Evolutionary conservation across 2,888 invertebrate species (phyloP).

Genomic region (Parochlus steinenii): DNA sequence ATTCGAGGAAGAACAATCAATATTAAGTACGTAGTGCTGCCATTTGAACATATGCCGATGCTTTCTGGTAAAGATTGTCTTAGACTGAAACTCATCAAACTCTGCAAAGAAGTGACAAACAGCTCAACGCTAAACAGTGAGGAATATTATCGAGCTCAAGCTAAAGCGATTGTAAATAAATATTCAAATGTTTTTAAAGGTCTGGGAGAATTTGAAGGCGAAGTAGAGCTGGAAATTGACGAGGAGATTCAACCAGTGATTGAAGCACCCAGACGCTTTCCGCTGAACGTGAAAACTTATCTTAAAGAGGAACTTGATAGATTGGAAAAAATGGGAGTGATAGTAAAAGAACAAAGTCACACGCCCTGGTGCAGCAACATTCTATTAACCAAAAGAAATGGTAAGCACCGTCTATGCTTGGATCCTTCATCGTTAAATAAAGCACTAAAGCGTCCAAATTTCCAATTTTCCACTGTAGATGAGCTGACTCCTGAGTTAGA

Average conservation of each 20-base stretch:
- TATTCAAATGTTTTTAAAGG: constrained; percentile 12
- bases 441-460: constrained; percentile 9
- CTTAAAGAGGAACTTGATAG: not conserved
- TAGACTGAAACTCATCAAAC: not conserved
- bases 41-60: not conserved
- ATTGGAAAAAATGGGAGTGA: not conserved
- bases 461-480: constrained; percentile 12
- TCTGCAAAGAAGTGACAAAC: not conserved
- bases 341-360: constrained; percentile 9
- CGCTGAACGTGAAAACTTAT: not conserved
- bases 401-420: constrained; percentile 10
- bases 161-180: constrained; percentile 1
- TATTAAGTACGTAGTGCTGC: not conserved
- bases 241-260: not conserved
- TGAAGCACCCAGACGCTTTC: constrained; percentile 3
- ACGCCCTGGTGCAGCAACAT: constrained; percentile 12
- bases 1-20: not conserved
- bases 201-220: constrained; percentile 8
- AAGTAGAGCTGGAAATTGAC: constrained; percentile 13
- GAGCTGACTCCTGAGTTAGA: constrained; percentile 12
- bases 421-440: constrained; percentile 12
- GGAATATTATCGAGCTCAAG: not conserved
- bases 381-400: constrained; percentile 10
- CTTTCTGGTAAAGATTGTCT: not conserved
- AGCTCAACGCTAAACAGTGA: too few relatives aligned